Conservation (phyloP, 2,113 vertebrate species). For the Dermatemys mawii region DNA sequence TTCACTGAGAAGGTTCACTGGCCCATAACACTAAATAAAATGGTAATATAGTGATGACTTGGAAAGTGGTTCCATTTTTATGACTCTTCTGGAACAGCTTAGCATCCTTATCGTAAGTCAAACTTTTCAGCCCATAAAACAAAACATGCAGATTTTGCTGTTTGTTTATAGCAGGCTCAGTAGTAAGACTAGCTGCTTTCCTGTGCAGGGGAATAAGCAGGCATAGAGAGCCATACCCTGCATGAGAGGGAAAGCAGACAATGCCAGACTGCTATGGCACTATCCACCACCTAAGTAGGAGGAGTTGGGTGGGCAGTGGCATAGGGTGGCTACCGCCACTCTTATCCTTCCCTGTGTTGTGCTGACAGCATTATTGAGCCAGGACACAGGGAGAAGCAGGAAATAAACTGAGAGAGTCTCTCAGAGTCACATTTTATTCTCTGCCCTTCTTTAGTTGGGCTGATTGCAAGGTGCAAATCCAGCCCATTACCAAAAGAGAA, state of each 20-base stretch:
- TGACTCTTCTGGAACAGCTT: not conserved
- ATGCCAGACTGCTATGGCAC: not conserved
- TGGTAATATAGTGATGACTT: not conserved
- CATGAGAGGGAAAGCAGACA: not conserved
- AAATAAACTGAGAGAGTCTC: not conserved
- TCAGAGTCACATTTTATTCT: not conserved
- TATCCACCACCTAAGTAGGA: not conserved
- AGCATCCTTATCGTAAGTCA: not conserved
- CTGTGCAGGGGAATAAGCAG: not conserved
- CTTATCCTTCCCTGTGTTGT: fast-evolving
- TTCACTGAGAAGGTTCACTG: not conserved
- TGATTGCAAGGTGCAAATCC: not conserved
- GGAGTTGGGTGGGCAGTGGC: not conserved
- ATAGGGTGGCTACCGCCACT: not conserved
- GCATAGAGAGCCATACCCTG: not conserved
- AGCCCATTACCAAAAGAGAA: not conserved
- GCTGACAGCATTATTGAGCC: not conserved
- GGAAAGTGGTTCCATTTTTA: not conserved
- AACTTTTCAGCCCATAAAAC: not conserved
- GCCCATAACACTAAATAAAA: not conserved
- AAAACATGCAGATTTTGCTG: not conserved
- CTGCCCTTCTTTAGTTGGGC: not conserved
- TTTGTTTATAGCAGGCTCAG: not conserved
- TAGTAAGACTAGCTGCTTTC: fast-evolving
- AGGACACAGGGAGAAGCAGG: not conserved